Percentiles rank a stretch among this genome's conserved stretches.
phyloP scores from a whole-genome alignment of 2,113 vertebrate species.

The Nyctibius bracteatus region DNA sequence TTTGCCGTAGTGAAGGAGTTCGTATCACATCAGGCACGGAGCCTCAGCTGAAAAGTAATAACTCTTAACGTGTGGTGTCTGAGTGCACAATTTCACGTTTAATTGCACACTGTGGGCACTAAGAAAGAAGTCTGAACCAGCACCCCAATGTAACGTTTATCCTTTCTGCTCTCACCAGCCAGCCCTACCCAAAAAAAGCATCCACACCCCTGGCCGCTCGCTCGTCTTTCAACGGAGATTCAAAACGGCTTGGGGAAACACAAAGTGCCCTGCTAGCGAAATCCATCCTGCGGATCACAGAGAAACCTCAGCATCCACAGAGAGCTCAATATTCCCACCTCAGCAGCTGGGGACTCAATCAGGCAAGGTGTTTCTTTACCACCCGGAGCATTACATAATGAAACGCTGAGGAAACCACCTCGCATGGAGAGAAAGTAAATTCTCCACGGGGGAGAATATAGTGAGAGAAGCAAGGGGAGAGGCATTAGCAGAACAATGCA shows the following conservation, averaged over 20 bases:
- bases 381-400: neutral
- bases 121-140: neutral
- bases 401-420: neutral
- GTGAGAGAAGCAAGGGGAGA: neutral
- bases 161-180: neutral
- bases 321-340: neutral
- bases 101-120: neutral
- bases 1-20: neutral
- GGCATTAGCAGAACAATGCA: neutral
- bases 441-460: neutral
- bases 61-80: neutral
- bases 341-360: slow-evolving; percentile 8
- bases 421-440: neutral
- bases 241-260: neutral
- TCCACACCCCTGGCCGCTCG: neutral
- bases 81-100: neutral
- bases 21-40: neutral
- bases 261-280: neutral
- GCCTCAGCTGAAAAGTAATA: neutral
- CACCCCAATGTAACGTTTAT: neutral
- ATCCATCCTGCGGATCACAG: neutral
- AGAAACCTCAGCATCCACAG: neutral
- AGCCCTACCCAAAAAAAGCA: neutral
- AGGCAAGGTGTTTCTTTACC: slow-evolving; percentile 17
- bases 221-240: neutral